Evolutionary conservation across 2,797 vertebrate genomes (phyloP).

Genomic region (Numenius phaeopus): DNA sequence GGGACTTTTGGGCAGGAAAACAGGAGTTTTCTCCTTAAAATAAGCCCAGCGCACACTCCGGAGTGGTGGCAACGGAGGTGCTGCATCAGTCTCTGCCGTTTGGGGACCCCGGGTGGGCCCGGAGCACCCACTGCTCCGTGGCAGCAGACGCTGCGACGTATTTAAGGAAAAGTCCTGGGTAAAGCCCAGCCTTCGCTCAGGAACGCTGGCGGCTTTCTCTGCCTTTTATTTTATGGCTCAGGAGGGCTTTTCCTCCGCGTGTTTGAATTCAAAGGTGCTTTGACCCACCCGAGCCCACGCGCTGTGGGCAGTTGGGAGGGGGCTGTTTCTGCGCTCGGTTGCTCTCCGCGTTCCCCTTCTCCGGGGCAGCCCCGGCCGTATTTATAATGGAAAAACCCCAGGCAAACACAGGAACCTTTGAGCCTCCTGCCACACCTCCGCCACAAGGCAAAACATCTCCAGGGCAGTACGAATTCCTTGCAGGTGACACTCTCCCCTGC

Average conservation of each 20-base stretch:
- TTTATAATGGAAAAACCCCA: neutral
- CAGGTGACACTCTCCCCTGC: neutral
- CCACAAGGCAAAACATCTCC: neutral
- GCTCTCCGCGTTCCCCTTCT: neutral
- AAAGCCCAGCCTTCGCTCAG: neutral
- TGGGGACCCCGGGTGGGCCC: rapidly evolving
- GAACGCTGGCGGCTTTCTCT: rapidly evolving
- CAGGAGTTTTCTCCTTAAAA: neutral
- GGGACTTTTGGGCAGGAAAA: neutral
- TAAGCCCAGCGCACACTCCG: rapidly evolving
- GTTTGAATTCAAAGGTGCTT: neutral
- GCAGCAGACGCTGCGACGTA: neutral
- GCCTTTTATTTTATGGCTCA: rapidly evolving
- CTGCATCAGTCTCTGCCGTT: rapidly evolving
- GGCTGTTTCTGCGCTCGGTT: rapidly evolving
- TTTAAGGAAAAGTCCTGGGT: neutral
- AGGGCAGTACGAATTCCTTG: neutral
- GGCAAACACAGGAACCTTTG: neutral
- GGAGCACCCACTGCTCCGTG: rapidly evolving
- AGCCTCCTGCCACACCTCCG: neutral
- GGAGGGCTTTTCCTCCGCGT: neutral
- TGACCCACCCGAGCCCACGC: neutral
- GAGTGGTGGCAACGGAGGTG: rapidly evolving
- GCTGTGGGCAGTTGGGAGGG: neutral
- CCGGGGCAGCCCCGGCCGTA: neutral